Conservation (phyloP, 2,797 vertebrate genomes). For the Psittacula echo region DNA sequence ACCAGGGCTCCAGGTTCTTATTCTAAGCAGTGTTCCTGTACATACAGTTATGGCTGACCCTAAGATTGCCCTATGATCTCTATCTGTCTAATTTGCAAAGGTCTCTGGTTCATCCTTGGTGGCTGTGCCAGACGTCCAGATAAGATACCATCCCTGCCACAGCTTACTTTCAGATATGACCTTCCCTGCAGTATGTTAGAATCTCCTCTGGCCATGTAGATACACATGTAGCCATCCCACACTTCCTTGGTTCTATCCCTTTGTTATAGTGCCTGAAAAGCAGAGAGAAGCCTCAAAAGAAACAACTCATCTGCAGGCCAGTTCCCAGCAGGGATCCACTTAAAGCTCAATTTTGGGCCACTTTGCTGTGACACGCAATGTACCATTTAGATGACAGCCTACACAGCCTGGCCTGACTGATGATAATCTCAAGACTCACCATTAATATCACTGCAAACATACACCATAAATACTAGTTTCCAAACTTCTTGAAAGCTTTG, state of each 20-base stretch:
- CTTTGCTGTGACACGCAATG: neutral
- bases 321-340: neutral
- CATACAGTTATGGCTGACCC: neutral
- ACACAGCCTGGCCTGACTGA: neutral
- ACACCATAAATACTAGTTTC: neutral
- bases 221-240: neutral
- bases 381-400: neutral
- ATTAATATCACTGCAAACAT: neutral
- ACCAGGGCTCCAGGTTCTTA: neutral
- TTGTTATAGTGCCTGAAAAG: neutral
- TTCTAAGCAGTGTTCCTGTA: neutral
- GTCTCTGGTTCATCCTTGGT: neutral
- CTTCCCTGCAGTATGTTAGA: neutral
- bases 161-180: neutral
- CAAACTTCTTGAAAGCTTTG: neutral
- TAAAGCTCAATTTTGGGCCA: neutral
- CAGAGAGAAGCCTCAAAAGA: neutral
- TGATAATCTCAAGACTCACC: neutral
- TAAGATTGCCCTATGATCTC: neutral
- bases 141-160: neutral
- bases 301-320: neutral
- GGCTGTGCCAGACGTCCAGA: neutral
- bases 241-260: neutral
- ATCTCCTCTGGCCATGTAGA: neutral
- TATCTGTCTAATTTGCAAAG: conserved; percentile 9